Conservation (phyloP, 2,113 vertebrate species). For the Tyrannus savana region DNA sequence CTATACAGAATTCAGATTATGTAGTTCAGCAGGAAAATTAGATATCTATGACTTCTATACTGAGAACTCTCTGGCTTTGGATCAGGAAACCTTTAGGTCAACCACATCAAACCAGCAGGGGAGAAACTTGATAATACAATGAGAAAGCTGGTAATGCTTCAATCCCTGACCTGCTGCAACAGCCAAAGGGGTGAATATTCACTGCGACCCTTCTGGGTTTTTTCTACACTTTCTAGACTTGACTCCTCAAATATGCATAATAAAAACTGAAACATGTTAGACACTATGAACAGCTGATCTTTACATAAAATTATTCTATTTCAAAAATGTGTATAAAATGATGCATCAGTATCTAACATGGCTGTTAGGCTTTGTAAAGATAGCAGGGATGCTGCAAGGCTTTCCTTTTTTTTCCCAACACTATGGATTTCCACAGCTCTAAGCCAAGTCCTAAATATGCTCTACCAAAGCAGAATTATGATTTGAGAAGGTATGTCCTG, state of each 20-base stretch:
- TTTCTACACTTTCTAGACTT: not conserved
- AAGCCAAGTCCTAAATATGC: fast-evolving
- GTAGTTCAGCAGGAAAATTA: not conserved
- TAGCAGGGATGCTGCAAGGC: not conserved
- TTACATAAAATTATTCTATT: not conserved
- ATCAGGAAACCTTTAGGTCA: not conserved
- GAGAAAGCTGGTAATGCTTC: not conserved
- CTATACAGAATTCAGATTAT: not conserved
- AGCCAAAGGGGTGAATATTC: not conserved
- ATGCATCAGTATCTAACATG: not conserved
- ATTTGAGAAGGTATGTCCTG: not conserved
- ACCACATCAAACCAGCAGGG: not conserved
- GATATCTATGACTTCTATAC: not conserved
- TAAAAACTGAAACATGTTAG: not conserved
- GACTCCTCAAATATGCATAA: not conserved
- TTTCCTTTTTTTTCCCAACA: not conserved
- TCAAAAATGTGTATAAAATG: not conserved
- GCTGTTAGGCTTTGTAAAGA: not conserved
- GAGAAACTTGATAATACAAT: not conserved
- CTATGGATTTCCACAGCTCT: not conserved
- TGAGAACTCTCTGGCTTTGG: not conserved
- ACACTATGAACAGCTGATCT: not conserved
- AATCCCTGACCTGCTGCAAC: not conserved
- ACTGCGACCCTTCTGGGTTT: not conserved
- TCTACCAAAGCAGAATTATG: not conserved